These are phyloP conservation scores for Crambe crambe DNA, from an alignment of 37 sponge, comb jelly and placozoan species.

Conservation along the genomic window DNA sequence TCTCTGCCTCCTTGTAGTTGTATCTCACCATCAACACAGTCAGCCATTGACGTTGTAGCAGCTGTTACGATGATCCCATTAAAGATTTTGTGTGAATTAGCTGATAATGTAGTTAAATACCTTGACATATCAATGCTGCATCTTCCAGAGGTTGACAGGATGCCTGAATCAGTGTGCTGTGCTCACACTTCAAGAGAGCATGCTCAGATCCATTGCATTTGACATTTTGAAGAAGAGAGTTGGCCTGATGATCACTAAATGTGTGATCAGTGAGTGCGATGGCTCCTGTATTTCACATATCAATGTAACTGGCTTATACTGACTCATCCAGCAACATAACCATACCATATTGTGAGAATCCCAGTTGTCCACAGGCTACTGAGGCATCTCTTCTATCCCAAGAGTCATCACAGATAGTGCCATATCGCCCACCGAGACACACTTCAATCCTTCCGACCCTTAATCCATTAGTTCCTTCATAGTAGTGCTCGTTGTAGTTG, in stretches of 20 bases:
- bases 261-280: background rate
- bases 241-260: background rate
- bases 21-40: constrained; percentile 4
- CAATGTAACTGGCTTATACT: no score
- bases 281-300: constrained; percentile 9
- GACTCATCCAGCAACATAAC: no score
- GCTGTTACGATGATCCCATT: no score
- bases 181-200: constrained; percentile 7
- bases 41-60: background rate
- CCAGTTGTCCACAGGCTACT: constrained; percentile 37
- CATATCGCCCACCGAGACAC: constrained; percentile 36
- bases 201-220: constrained; percentile 26
- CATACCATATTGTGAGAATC: constrained; percentile 45
- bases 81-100: no score
- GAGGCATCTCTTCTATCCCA: constrained; percentile 42
- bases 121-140: constrained; percentile 33
- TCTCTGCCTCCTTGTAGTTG: background rate
- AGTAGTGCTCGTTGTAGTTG: constrained; percentile 6
- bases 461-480: background rate
- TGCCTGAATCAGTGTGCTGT: background rate
- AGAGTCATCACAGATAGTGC: constrained; percentile 21
- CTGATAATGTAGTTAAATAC: background rate
- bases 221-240: background rate
- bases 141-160: constrained; percentile 18
- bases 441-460: constrained; percentile 36